phyloP scores from a whole-genome alignment of 2,797 vertebrate species.

The Phaenicophaeus curvirostris region DNA sequence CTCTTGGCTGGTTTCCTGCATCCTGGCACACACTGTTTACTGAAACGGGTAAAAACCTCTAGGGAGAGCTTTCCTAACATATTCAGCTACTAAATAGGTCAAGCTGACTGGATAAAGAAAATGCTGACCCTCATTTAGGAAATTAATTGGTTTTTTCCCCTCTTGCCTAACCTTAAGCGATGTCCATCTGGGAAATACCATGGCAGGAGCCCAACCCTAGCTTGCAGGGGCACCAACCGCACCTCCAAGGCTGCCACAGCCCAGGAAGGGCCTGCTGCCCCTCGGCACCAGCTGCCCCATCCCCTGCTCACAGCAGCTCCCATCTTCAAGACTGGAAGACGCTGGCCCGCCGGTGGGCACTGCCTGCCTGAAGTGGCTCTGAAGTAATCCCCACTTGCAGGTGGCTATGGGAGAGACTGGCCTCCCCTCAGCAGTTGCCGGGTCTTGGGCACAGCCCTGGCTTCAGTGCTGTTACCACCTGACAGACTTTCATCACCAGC shows the following conservation, averaged over 20 bases:
- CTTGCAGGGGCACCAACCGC: too few relatives aligned
- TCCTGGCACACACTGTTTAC: background rate
- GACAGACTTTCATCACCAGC: too few relatives aligned
- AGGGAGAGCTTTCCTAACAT: background rate
- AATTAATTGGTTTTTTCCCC: fast-evolving
- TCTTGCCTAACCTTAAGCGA: background rate
- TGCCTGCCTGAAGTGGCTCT: background rate
- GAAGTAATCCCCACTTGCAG: background rate
- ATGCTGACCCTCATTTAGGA: background rate
- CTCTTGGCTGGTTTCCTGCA: background rate
- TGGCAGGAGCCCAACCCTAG: fast-evolving
- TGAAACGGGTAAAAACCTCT: background rate
- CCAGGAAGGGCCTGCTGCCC: too few relatives aligned
- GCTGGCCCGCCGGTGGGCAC: too few relatives aligned
- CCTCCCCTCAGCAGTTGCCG: background rate
- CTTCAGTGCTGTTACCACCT: background rate
- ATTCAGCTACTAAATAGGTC: background rate
- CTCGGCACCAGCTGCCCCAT: too few relatives aligned
- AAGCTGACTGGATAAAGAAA: background rate
- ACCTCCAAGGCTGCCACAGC: background rate
- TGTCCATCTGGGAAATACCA: fast-evolving
- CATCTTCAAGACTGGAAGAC: too few relatives aligned
- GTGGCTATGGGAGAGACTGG: too few relatives aligned
- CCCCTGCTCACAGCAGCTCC: background rate
- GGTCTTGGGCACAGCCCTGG: too few relatives aligned